A percentile compares a stretch with the other conserved stretches of the same genome.
Conservation (phyloP, 2,797 vertebrate genomes). For the Rachycentron canadum region DNA sequence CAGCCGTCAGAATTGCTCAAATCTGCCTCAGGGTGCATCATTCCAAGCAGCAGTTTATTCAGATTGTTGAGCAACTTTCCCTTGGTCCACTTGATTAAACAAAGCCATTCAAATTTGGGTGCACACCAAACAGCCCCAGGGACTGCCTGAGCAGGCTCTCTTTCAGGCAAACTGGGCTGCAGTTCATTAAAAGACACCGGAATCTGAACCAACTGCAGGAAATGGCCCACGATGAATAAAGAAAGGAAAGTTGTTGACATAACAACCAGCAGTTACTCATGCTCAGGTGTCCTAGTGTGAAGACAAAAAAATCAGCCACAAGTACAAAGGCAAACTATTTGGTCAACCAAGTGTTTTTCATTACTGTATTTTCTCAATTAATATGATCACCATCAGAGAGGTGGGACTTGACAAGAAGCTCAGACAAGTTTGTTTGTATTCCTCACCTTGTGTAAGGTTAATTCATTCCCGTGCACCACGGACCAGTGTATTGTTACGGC, state of each 20-base stretch:
- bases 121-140: constrained; percentile 14
- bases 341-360: not conserved
- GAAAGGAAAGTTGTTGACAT: not conserved
- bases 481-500: not conserved
- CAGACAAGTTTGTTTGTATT: not conserved
- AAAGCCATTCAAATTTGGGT: constrained; percentile 43
- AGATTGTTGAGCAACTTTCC: constrained; percentile 16
- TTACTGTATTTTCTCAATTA: not conserved
- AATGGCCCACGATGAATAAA: not conserved
- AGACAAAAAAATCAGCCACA: not conserved
- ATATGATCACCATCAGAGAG: not conserved
- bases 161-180: constrained; percentile 10
- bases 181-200: constrained; percentile 21
- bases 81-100: constrained; percentile 43
- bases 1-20: constrained; percentile 43
- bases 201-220: not conserved
- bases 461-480: not conserved
- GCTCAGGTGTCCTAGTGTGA: too few relatives aligned
- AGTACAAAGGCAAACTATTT: not conserved
- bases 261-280: constrained; percentile 1
- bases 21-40: constrained; percentile 36
- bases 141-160: not conserved
- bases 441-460: not conserved
- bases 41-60: constrained; percentile 24
- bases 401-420: not conserved